phyloP scores from a whole-genome alignment of 2,797 vertebrate genomes.

The Botia almorhae region DNA sequence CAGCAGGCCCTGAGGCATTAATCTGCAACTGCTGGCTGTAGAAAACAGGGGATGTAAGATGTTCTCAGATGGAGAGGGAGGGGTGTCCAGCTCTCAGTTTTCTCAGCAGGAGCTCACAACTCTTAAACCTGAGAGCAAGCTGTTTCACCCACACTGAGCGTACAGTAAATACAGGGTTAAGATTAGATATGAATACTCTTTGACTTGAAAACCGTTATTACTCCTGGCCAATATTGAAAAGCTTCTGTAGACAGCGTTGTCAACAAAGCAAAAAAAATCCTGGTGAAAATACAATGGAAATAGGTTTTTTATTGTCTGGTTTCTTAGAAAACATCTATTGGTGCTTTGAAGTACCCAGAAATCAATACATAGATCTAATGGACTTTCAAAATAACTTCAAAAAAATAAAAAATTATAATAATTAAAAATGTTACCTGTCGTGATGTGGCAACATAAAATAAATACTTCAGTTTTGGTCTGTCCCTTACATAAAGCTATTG shows the following conservation, averaged over 20 bases:
- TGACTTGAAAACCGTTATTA: constrained; percentile 19
- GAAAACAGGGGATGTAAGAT: constrained; percentile 26
- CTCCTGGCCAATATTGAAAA: too few relatives aligned
- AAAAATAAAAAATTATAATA: too few relatives aligned
- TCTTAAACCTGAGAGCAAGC: background rate
- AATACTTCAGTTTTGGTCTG: too few relatives aligned
- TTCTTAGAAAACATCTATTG: background rate
- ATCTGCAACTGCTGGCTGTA: constrained; percentile 1
- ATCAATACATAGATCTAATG: background rate
- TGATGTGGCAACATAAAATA: too few relatives aligned
- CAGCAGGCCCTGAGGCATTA: constrained; percentile 19
- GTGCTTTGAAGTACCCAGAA: background rate
- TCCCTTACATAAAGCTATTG: too few relatives aligned
- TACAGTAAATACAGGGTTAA: background rate
- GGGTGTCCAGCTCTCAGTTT: background rate
- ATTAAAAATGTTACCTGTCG: too few relatives aligned
- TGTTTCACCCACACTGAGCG: background rate
- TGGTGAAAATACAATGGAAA: background rate
- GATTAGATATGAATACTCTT: background rate
- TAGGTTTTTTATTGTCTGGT: background rate
- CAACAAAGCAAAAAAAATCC: background rate
- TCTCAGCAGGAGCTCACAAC: background rate
- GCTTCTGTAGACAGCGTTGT: background rate
- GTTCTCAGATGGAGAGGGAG: background rate
- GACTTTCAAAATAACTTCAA: background rate